These are phyloP conservation scores for Pangasianodon gigas DNA, from an alignment of 2,113 vertebrate species.

Conservation along the genomic window DNA sequence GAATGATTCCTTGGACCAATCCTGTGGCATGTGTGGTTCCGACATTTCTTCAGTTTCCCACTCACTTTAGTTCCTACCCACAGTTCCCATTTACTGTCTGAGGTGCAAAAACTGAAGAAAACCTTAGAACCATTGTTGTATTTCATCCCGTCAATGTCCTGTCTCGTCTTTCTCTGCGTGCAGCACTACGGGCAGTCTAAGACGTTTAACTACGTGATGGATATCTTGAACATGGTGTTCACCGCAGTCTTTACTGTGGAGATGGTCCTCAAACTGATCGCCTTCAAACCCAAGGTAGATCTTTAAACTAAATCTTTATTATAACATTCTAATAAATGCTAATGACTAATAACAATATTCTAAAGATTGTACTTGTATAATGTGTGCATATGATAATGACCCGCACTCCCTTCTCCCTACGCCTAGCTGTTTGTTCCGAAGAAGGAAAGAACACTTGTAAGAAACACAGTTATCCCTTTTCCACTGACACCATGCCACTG, in stretches of 20 bases:
- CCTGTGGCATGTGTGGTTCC: neutral
- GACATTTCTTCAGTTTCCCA: neutral
- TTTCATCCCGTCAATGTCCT: neutral
- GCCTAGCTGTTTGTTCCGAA: constrained; percentile 87
- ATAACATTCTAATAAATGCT: neutral
- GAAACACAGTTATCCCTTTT: constrained; percentile 58
- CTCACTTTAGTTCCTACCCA: neutral
- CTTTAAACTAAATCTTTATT: neutral
- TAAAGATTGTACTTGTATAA: neutral
- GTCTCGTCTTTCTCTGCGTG: constrained; percentile 34
- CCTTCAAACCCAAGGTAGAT: constrained; percentile 97
- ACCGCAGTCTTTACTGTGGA: constrained; percentile 96
- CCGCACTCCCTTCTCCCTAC: neutral
- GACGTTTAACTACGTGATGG: constrained; percentile 94
- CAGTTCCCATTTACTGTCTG: neutral
- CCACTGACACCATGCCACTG: neutral
- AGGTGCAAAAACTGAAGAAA: too few species aligned
- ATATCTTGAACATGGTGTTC: constrained; percentile 99
- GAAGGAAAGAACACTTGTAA: constrained; percentile 96
- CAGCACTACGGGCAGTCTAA: constrained; percentile 96
- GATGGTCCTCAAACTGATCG: constrained; percentile 98
- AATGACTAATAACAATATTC: neutral
- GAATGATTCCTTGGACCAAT: neutral
- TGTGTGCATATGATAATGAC: neutral
- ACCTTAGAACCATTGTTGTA: too few species aligned